Conservation (phyloP, 2,888 invertebrate species). For the Agriopis marginaria region DNA sequence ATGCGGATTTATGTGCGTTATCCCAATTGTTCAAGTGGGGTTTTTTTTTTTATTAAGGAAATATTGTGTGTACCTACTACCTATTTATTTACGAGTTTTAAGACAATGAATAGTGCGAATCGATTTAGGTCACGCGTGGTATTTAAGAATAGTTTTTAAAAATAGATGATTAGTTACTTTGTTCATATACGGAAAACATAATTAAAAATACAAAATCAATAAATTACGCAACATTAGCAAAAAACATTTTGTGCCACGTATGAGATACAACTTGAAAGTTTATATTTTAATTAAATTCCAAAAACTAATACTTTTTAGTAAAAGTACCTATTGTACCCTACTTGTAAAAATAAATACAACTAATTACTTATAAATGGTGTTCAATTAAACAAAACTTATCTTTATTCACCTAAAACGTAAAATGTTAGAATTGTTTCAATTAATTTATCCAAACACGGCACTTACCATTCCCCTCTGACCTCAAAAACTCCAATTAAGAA, state of each 20-base stretch:
- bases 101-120: not conserved
- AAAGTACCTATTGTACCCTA: no score
- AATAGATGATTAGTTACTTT: not conserved
- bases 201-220: not conserved
- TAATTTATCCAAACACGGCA: conserved; percentile 34
- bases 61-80: not conserved
- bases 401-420: not conserved
- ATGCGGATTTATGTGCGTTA: conserved; percentile 37
- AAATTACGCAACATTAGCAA: not conserved
- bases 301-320: no score
- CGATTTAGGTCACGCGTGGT: not conserved
- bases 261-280: no score
- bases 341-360: no score
- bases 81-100: not conserved
- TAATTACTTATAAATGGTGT: no score
- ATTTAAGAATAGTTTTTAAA: not conserved
- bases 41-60: conserved; percentile 8
- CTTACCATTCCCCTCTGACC: conserved; percentile 61
- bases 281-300: no score
- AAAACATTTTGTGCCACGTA: no score
- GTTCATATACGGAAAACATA: not conserved
- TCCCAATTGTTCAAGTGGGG: conserved; percentile 21
- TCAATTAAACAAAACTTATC: not conserved
- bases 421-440: not conserved
- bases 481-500: conserved; percentile 67